phyloP scores from a whole-genome alignment of 35 echinoderm and acorn worm species.

The Lytechinus pictus region DNA sequence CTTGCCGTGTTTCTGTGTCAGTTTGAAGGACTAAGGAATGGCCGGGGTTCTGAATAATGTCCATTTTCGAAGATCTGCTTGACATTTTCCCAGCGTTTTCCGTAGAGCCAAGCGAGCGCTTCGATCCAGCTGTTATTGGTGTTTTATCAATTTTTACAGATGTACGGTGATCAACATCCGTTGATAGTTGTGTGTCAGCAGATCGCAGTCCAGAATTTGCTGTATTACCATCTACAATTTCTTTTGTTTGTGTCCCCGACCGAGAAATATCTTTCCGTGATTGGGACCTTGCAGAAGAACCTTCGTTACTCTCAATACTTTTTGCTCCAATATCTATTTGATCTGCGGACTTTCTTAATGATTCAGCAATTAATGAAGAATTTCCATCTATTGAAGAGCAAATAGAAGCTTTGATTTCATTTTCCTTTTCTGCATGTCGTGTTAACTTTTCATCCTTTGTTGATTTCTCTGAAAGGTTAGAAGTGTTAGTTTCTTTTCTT shows the following conservation, averaged over 20 bases:
- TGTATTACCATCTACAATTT: neutral
- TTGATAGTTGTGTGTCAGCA: neutral
- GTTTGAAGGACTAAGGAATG: too few species aligned
- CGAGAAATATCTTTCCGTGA: neutral
- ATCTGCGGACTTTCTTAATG: neutral
- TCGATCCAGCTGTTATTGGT: neutral
- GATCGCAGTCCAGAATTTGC: neutral
- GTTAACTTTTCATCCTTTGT: neutral
- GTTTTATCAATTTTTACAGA: neutral
- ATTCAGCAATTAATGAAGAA: neutral
- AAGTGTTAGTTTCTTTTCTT: neutral
- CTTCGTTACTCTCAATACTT: neutral
- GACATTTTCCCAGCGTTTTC: neutral
- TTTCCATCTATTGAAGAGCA: neutral
- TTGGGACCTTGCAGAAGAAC: neutral
- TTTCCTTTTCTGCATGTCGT: neutral
- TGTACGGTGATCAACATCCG: neutral
- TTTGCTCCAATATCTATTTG: neutral
- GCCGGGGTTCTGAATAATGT: neutral
- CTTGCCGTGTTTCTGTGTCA: neutral
- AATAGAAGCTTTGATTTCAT: neutral
- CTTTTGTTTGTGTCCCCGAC: neutral
- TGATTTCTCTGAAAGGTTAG: neutral
- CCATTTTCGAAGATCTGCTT: neutral
- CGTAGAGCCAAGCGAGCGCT: neutral